Conservation (phyloP, 2,113 vertebrate species). For the Talpa occidentalis region DNA sequence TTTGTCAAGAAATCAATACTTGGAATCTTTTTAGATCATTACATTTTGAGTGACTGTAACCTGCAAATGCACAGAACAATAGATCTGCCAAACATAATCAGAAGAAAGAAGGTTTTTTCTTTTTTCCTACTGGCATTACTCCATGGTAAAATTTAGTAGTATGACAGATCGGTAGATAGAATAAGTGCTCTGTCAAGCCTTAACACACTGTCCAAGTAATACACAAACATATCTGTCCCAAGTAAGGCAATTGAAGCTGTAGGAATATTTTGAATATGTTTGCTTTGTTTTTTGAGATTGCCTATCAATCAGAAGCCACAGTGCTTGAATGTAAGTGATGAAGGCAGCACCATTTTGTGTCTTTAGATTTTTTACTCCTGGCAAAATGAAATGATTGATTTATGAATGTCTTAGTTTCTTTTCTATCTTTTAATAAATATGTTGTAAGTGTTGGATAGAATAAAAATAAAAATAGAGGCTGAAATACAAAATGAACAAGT, state of each 20-base stretch:
- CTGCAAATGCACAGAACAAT: constrained; percentile 64
- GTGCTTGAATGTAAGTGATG: not conserved
- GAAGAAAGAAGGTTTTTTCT: not conserved
- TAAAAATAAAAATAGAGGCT: not conserved
- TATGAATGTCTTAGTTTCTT: not conserved
- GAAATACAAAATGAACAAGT: not conserved
- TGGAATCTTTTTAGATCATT: constrained; percentile 60
- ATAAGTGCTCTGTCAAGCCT: constrained; percentile 35
- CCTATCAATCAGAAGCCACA: not conserved
- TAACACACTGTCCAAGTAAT: constrained; percentile 39
- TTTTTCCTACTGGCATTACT: not conserved
- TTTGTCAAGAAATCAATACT: constrained; percentile 71
- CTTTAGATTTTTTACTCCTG: not conserved
- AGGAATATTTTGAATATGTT: not conserved
- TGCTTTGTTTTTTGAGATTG: constrained; percentile 11
- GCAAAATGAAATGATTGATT: constrained; percentile 4
- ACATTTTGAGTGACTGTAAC: constrained; percentile 69
- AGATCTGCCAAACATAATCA: constrained; percentile 60
- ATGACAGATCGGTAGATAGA: constrained; percentile 44
- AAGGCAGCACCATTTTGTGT: not conserved
- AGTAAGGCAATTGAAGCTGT: not conserved
- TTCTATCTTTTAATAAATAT: constrained; percentile 30
- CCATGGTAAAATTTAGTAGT: constrained; percentile 51
- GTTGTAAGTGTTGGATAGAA: not conserved
- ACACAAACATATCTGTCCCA: not conserved